These are phyloP conservation scores for Thinocorus orbignyianus DNA, from an alignment of 2,113 vertebrate species.

Conservation along the genomic window DNA sequence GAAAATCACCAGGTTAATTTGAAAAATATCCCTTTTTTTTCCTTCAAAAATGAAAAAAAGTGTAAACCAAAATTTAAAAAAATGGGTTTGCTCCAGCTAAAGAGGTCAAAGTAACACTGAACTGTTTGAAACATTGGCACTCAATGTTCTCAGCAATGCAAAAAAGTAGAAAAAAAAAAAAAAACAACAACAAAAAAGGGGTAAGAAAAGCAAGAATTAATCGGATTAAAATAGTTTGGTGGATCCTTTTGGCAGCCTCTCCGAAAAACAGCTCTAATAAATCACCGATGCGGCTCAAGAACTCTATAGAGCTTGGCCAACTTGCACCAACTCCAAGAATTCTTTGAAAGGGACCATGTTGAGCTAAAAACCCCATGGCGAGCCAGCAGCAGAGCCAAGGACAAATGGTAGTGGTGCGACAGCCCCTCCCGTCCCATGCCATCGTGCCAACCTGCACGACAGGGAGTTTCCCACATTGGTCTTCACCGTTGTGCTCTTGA, in stretches of 20 bases:
- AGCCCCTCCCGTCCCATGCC: neutral
- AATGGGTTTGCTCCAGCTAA: neutral
- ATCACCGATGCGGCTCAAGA: neutral
- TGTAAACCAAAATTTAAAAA: neutral
- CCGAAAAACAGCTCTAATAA: slow-evolving; percentile 12
- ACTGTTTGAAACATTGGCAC: neutral
- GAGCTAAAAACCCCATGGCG: neutral
- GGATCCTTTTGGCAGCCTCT: neutral
- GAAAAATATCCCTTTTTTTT: neutral
- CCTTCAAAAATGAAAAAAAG: fast-evolving
- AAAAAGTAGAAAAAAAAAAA: neutral
- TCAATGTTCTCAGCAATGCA: neutral
- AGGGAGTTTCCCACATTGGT: fast-evolving
- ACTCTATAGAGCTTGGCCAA: neutral
- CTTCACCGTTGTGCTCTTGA: fast-evolving
- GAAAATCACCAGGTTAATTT: neutral
- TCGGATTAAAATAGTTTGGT: neutral
- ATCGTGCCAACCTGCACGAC: fast-evolving
- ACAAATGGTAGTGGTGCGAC: fast-evolving
- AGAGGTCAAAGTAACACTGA: neutral
- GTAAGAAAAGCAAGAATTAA: neutral
- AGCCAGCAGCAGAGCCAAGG: neutral
- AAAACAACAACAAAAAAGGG: neutral
- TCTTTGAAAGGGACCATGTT: neutral
- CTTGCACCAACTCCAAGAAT: neutral